Evolutionary conservation across 2,113 vertebrate species (phyloP), one percentile per base, ranked within the genome.

Genomic region (Macquaria australasica): DNA sequence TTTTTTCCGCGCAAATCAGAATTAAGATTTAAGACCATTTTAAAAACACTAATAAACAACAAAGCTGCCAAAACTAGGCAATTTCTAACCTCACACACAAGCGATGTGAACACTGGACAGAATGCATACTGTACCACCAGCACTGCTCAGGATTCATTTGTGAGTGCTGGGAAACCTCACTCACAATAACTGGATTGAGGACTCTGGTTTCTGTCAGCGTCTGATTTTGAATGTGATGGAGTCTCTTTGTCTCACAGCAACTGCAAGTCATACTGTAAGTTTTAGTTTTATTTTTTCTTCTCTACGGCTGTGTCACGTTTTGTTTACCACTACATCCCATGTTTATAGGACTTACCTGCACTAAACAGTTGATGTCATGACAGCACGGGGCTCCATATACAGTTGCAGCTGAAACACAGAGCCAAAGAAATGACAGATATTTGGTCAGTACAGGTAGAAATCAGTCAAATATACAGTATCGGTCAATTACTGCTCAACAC

Each of bases 381-480:
- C 28, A 51, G 21, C n/a, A 10, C 43, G 11, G 43, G 15, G n/a
- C 11, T 64, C 53, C 15, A 18, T 7, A 41, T 15, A 28, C 0
- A 41, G 53, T 1, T 59, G 11, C 28, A 68, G n/a, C 73, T 77
- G 58, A 21, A 77, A 71, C 15, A 63, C 66, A 63, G 25, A 18
- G n/a, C 6, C 43, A 83, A 2, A 77, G 10, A 63, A 20, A 58
- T 20, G 23, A 75, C 31, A 83, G 21, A 41, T 3, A 60, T 9
- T 48, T 45, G 28, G 62, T 82, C 41, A 75, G 5, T 59, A 50
- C 12, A 37, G 12, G 20, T 6, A 68, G 21, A 20, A 28, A 34
- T 15, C 4, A 48, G 18, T 73, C 2, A 28, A 53, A 53, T 10
- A 21, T 14, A 39, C 16, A 37, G 1, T 21, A 51, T 48, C 25